Conservation (phyloP, 35 echinoderm and acorn worm species). For the Chiridota heheva region DNA sequence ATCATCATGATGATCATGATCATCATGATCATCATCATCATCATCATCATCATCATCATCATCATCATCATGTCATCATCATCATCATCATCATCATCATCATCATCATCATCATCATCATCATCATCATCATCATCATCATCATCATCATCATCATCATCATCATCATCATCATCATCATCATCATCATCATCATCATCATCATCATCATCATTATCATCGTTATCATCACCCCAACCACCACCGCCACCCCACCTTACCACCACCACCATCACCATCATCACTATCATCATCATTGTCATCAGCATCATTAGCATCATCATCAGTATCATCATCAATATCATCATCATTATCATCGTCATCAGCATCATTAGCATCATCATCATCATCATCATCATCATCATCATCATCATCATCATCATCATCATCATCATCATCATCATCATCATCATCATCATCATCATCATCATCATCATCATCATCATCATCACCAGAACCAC, state of each 20-base stretch:
- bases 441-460: conserved; percentile 15
- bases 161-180: conserved; percentile 5
- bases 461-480: conserved; percentile 17
- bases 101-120: conserved; percentile 28
- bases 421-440: conserved; percentile 29
- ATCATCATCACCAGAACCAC: no score
- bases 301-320: no score
- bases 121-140: conserved; percentile 29
- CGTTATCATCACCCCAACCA: no score
- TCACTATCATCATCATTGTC: not conserved
- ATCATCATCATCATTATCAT: conserved; percentile 17
- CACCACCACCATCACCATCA: conserved; percentile 15
- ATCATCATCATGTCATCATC: conserved; percentile 14
- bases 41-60: conserved; percentile 1
- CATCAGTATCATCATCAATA: no score
- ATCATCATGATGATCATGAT: not conserved
- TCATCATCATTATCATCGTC: not conserved
- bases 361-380: no score
- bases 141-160: conserved; percentile 26
- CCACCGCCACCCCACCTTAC: not conserved
- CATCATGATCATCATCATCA: not conserved
- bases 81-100: not conserved
- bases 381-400: no score
- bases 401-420: conserved; percentile 29
- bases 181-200: conserved; percentile 25